phyloP scores from a whole-genome alignment of 2,797 vertebrate species.

The Coreius guichenoti region DNA sequence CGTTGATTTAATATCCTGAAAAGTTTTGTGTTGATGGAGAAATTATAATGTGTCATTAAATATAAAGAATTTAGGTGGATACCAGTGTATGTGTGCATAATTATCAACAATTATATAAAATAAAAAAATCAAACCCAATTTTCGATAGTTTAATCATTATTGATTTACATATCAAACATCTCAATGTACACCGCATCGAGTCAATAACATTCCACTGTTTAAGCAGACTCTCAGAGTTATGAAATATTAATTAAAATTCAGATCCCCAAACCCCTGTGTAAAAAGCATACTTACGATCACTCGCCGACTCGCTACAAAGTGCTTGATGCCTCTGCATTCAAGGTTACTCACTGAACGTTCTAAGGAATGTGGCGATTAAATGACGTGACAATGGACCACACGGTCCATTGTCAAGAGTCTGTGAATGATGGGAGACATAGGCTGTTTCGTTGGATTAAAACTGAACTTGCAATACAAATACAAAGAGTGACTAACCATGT shows the following conservation, averaged over 20 bases:
- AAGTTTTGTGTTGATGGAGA: too few relatives aligned
- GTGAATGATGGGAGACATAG: too few relatives aligned
- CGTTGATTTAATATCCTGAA: too few relatives aligned
- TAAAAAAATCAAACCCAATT: background rate
- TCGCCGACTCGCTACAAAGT: background rate
- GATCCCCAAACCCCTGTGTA: background rate
- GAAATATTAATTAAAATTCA: background rate
- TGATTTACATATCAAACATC: background rate
- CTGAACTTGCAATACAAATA: background rate
- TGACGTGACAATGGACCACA: too few relatives aligned
- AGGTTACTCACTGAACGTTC: background rate
- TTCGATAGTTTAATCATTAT: background rate
- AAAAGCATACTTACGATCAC: background rate
- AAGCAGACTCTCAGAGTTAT: too few relatives aligned
- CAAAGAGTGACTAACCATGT: background rate
- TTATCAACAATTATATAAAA: background rate
- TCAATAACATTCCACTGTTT: too few relatives aligned
- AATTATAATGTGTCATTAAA: too few relatives aligned
- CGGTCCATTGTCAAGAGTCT: too few relatives aligned
- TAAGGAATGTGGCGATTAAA: too few relatives aligned
- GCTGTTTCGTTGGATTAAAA: background rate
- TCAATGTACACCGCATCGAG: too few relatives aligned
- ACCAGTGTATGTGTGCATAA: background rate
- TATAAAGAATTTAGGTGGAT: too few relatives aligned
- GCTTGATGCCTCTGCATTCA: too few relatives aligned